Conservation (phyloP, 1,140 invertebrate genomes). For the Periplaneta americana region DNA sequence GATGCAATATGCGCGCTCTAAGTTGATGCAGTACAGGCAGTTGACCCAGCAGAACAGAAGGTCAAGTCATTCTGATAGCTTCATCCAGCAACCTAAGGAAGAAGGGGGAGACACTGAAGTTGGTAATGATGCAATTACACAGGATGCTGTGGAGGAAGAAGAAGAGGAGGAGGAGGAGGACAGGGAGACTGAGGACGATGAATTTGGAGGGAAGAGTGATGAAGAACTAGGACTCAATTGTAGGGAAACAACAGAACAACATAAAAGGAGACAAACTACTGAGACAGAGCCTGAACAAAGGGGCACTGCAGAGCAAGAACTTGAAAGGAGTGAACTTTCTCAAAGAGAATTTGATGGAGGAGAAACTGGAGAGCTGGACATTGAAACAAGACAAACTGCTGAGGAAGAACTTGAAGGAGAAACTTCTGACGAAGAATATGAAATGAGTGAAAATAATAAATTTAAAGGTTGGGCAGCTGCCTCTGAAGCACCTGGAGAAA, state of each 20-base stretch:
- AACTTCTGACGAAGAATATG: no score
- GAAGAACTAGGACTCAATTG: background rate
- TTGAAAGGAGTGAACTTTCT: background rate
- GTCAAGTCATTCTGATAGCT: background rate
- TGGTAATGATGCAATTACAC: no score
- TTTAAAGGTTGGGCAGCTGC: no score
- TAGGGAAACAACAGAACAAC: no score
- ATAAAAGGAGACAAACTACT: background rate
- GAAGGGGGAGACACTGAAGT: background rate
- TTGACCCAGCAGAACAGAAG: background rate
- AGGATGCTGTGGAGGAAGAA: background rate
- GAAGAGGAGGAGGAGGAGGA: background rate
- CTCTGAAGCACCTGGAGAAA: no score
- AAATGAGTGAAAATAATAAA: no score
- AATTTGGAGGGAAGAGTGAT: background rate
- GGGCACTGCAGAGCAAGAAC: background rate
- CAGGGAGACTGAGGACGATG: background rate
- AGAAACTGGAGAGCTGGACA: background rate
- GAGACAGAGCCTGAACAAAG: background rate
- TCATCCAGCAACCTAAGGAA: background rate
- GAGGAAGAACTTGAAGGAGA: background rate
- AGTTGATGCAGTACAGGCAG: background rate
- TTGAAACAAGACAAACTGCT: background rate
- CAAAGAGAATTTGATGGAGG: background rate
- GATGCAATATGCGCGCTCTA: background rate